phyloP scores from a whole-genome alignment of 1,140 invertebrate species.

The Leptoteleia sp. region DNA sequence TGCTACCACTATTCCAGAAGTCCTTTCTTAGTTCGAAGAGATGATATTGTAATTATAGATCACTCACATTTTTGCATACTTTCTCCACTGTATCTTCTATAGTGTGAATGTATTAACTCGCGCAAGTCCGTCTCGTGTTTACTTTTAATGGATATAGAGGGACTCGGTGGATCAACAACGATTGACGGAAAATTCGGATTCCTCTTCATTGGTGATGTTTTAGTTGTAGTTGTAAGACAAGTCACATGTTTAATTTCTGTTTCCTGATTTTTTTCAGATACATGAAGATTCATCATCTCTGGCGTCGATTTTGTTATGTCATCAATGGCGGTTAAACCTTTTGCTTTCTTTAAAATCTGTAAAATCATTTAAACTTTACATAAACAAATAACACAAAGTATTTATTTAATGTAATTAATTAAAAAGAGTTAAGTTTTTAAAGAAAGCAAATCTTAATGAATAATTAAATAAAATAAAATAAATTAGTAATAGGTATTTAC shows the following conservation, averaged over 20 bases:
- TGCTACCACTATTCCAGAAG: too few relatives aligned
- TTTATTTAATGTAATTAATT: too few relatives aligned
- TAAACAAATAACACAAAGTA: too few relatives aligned
- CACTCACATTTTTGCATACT: constrained; percentile 78
- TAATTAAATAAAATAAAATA: too few relatives aligned
- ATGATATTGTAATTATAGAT: not conserved
- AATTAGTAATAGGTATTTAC: constrained; percentile 15
- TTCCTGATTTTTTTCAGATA: constrained; percentile 34
- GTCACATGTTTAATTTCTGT: not conserved
- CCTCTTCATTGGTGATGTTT: constrained; percentile 61
- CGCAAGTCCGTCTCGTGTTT: constrained; percentile 67
- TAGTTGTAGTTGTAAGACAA: not conserved
- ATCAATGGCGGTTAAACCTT: not conserved
- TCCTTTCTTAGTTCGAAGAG: too few relatives aligned
- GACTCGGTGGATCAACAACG: constrained; percentile 79
- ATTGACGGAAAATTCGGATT: constrained; percentile 73
- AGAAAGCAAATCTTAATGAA: too few relatives aligned
- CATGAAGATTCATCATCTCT: constrained; percentile 35
- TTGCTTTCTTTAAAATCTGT: constrained; percentile 3
- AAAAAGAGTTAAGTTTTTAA: too few relatives aligned
- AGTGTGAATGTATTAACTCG: constrained; percentile 65
- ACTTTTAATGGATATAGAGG: constrained; percentile 78
- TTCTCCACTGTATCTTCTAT: constrained; percentile 68
- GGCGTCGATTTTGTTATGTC: constrained; percentile 10
- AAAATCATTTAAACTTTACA: constrained; percentile 11